Percentiles rank a stretch among this genome's conserved stretches.
Evolutionary conservation across 2,888 invertebrate genomes (phyloP).

Genomic region (Aradus depressus): DNA sequence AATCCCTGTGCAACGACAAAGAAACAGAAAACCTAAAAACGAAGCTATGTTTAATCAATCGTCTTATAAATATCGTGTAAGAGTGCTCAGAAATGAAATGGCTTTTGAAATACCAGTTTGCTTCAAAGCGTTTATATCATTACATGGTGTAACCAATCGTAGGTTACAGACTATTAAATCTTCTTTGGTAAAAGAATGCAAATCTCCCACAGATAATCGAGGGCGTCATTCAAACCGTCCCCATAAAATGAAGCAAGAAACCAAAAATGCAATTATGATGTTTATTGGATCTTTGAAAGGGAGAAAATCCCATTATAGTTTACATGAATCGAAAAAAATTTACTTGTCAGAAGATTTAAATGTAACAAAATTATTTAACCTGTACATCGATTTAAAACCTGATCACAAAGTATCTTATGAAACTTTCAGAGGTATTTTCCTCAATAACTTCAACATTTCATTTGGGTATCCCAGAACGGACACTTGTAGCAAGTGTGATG

Average conservation of each 20-base stretch:
- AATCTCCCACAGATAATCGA: conserved; percentile 10
- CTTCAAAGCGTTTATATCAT: conserved; percentile 1
- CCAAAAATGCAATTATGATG: conserved; percentile 8
- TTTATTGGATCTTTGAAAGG: conserved; percentile 14
- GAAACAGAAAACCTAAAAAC: too few species aligned
- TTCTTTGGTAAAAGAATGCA: background rate
- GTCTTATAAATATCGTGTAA: too few species aligned
- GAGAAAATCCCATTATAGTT: conserved; percentile 5
- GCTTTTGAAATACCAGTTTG: conserved; percentile 4
- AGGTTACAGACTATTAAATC: background rate
- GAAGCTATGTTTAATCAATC: too few species aligned
- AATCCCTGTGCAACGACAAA: background rate
- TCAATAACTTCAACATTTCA: conserved; percentile 5
- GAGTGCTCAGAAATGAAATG: too few species aligned
- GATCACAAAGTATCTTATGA: background rate
- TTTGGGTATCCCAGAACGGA: conserved; percentile 2
- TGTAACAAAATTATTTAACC: conserved; percentile 15
- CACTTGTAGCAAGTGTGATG: conserved; percentile 4
- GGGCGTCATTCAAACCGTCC: conserved; percentile 18
- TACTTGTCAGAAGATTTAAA: conserved; percentile 22
- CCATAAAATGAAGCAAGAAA: conserved; percentile 15
- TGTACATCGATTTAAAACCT: conserved; percentile 19
- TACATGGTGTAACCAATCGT: background rate
- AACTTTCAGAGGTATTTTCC: conserved; percentile 2
- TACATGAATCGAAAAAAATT: conserved; percentile 6